Evolutionary conservation across 2,113 vertebrate genomes (phyloP), one percentile per base, ranked within the genome.

Genomic region (Rhinoderma darwinii): DNA sequence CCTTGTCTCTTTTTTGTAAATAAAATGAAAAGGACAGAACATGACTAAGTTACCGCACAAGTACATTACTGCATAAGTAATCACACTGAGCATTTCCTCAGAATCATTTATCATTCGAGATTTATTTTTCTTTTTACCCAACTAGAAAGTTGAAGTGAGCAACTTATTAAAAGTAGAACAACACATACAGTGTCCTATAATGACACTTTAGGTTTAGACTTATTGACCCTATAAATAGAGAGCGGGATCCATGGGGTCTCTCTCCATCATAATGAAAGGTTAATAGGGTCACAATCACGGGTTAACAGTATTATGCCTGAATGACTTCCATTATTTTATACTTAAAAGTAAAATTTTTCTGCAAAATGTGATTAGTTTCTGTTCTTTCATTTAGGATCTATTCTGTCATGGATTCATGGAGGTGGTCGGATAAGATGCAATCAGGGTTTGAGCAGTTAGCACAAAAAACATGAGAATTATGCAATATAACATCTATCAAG

Each of bases 251-350:
- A 88, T 37, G 32, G 39, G 86, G 84, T 32, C 75, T 88, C 87
- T 88, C 18, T 75, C 18, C 51, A 41, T 32, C 25, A 74, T 72
- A 89, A 87, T 0, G 0, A 90, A 91, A 92, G 90, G 89, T 90
- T 91, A 89, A 88, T 14, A 0, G 51, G 41, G 35, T 89, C 83
- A 66, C 84, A 89, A 86, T 47, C 4, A 0, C 6, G 4, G 50
- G 37, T 72, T 0, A 0, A 75, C 84, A 88, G 84, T 80, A 22
- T 70, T 41, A 68, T 30, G 51, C 32, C 61, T 74, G 56, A 70
- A 35, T 30, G 30, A 85, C 83, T 82, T 68, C 83, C 88, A 89
- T 89, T 7, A 68, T 90, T 89, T 91, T 88, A 79, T 73, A 17
- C 43, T 86, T 84, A 89, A 76, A 82, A 72, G 63, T 88, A 75